A percentile compares a stretch with the other conserved stretches of the same genome.
These are phyloP conservation scores for Heteromyza rotundicornis DNA, from an alignment of 2,888 invertebrate genomes.

Conservation along the genomic window DNA sequence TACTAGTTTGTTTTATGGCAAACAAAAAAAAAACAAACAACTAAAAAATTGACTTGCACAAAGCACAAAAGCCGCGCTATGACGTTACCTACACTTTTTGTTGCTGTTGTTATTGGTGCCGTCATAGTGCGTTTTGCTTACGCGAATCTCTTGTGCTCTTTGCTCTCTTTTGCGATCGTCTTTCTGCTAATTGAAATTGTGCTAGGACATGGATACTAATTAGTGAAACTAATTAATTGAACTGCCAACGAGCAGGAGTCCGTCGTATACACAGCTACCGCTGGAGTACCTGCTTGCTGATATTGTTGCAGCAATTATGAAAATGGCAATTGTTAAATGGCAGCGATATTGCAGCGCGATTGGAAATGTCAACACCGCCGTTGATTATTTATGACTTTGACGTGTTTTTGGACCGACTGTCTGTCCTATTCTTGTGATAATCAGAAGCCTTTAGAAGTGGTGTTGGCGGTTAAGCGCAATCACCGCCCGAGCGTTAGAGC, in stretches of 20 bases:
- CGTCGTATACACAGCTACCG: background rate
- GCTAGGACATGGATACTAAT: conserved; percentile 11
- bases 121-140: too few relatives aligned
- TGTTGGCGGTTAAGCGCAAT: too few relatives aligned
- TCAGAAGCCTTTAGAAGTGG: too few relatives aligned
- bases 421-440: too few relatives aligned
- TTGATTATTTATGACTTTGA: conserved; percentile 47
- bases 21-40: background rate
- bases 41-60: too few relatives aligned
- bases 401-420: conserved; percentile 21
- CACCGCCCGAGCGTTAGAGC: too few relatives aligned
- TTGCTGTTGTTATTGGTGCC: too few relatives aligned
- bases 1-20: background rate
- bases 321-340: conserved; percentile 10
- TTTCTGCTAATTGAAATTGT: conserved; percentile 20
- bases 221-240: conserved; percentile 39
- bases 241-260: conserved; percentile 20
- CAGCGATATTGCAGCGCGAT: background rate
- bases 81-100: too few relatives aligned
- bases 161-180: background rate
- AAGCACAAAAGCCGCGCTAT: too few relatives aligned
- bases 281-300: background rate
- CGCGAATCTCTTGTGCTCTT: background rate
- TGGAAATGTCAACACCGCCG: conserved; percentile 15
- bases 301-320: conserved; percentile 30